Evolutionary conservation across 2,797 vertebrate species (phyloP).

Genomic region (Gambelia wislizenii): DNA sequence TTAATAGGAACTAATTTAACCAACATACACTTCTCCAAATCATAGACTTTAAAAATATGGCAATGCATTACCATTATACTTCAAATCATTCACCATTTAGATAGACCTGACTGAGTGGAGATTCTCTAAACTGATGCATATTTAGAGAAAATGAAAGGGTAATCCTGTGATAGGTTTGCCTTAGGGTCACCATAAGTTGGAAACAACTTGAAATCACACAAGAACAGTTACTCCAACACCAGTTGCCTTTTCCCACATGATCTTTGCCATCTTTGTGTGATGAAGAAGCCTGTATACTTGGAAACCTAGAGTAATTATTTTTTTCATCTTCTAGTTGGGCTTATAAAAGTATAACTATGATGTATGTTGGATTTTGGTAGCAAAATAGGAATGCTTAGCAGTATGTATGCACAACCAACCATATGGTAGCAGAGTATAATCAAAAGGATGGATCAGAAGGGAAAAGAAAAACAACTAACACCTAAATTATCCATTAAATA

Average conservation of each 20-base stretch:
- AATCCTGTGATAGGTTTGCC: too few species aligned
- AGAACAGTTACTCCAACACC: too few species aligned
- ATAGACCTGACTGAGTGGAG: neutral
- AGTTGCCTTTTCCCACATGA: too few species aligned
- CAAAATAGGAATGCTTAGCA: neutral
- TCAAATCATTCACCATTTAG: neutral
- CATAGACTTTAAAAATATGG: neutral
- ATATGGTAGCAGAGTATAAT: neutral
- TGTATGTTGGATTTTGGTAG: too few species aligned
- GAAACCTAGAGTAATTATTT: too few species aligned
- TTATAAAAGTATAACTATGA: too few species aligned
- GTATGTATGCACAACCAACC: neutral
- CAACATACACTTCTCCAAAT: neutral
- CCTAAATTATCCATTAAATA: neutral
- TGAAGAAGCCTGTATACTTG: too few species aligned
- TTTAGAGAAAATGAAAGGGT: neutral
- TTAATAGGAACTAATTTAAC: neutral
- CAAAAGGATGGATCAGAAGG: neutral
- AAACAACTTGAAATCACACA: too few species aligned
- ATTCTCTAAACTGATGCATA: neutral
- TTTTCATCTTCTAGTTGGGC: too few species aligned
- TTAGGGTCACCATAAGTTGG: too few species aligned
- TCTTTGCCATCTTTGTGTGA: too few species aligned
- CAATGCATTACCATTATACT: neutral
- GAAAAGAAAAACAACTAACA: neutral